Evolutionary conservation across 2,113 vertebrate genomes (phyloP), one percentile per base, ranked within the genome.

Genomic region (Telmatochromis brichardi): DNA sequence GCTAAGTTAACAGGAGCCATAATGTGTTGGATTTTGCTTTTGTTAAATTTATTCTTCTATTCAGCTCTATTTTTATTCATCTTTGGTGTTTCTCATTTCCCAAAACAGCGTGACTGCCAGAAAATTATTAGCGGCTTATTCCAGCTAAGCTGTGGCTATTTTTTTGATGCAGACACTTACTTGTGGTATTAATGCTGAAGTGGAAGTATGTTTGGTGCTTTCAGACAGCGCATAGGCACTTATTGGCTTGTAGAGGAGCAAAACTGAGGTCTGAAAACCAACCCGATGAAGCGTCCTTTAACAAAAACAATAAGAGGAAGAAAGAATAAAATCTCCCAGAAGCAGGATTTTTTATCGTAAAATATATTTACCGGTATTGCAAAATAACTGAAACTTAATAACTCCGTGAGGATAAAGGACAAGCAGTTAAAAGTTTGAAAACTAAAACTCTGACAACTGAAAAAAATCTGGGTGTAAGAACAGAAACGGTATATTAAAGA

Each of bases 81-180:
- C 19, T 33, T 73, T 37, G 35, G 76, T 23, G 28, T 51, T 11
- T 2, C 63, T 55, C 76, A 57, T 84, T 88, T 78, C 50, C 83
- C 78, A 40, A 3, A 63, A 63, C 80, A 33, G 15, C 6, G 3
- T 31, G 81, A 86, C 87, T 84, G 89, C 54, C 58, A 58, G 86
- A 86, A 85, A 85, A 84, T 45, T 80, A 86, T 47, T 21, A 5
- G 33, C 23, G 15, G 83, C 83, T 89, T 85, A 90, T 63, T 89
- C 73, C 85, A 54, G 71, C 53, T 85, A 86, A 84, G 31, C 33
- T 60, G 50, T 31, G 79, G 81, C 51, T 88, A 83, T 86, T 63
- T 84, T 86, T 90, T 80, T 42, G 80, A 87, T 40, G 60, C 84
- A 89, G 9, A 6, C 76, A 60, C 28, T 45, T 86, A 71, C n/a